A percentile compares a stretch with the other conserved stretches of the same genome.
Evolutionary conservation across 2,888 invertebrate genomes (phyloP).

Genomic region (Dynastes maya): DNA sequence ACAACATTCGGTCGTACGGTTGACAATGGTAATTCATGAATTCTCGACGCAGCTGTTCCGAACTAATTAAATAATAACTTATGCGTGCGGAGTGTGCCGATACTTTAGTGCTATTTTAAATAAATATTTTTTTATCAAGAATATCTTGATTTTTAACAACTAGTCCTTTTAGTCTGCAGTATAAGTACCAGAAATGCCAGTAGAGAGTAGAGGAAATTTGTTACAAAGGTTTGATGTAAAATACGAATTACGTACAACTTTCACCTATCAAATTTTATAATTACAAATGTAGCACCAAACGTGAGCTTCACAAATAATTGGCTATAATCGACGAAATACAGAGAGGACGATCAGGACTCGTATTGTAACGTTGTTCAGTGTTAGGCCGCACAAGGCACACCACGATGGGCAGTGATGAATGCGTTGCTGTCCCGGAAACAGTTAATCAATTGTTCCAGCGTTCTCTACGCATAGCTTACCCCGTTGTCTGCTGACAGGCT

Average conservation of each 20-base stretch:
- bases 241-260: neutral
- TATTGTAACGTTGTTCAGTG: constrained; percentile 47
- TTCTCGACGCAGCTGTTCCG: too few species aligned
- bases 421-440: constrained; percentile 68
- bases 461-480: constrained; percentile 64
- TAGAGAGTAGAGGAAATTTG: too few species aligned
- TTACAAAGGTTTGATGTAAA: too few species aligned
- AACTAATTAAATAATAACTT: too few species aligned
- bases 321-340: constrained; percentile 48
- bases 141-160: too few species aligned
- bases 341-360: constrained; percentile 38
- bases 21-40: too few species aligned
- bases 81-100: too few species aligned
- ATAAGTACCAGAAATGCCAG: too few species aligned
- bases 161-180: too few species aligned
- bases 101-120: too few species aligned
- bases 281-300: constrained; percentile 33
- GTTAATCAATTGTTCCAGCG: constrained; percentile 69
- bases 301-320: constrained; percentile 44
- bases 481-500: constrained; percentile 67
- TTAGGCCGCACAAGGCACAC: constrained; percentile 53
- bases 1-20: too few species aligned
- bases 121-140: too few species aligned
- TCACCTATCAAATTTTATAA: neutral
- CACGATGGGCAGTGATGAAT: constrained; percentile 66